Evolutionary conservation across 2,113 vertebrate genomes (phyloP).

Genomic region (Ochotona curzoniae): DNA sequence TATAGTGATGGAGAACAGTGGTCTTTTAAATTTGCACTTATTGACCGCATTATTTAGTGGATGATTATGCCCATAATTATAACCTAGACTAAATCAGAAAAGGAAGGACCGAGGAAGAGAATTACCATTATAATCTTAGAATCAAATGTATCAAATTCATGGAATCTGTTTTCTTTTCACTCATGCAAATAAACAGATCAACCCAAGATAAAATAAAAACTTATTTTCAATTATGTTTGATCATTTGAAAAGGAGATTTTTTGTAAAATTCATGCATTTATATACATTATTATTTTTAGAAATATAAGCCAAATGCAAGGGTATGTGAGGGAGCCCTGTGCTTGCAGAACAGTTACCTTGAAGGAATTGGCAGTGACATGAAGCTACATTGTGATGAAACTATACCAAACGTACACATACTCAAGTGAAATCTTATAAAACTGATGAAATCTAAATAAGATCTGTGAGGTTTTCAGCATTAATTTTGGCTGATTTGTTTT

Average conservation of each 20-base stretch:
- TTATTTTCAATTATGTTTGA: constrained; percentile 13
- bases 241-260: constrained; percentile 13
- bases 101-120: no score
- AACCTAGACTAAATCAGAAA: no score
- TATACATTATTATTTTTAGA: background rate
- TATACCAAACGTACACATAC: background rate
- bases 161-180: no score
- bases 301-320: background rate
- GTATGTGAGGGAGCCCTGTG: background rate
- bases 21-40: no score
- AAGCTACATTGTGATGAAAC: background rate
- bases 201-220: no score
- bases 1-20: no score
- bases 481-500: background rate
- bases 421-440: background rate
- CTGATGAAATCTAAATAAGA: background rate
- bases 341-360: background rate
- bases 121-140: no score
- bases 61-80: no score
- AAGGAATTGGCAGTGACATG: background rate
- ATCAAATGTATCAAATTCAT: no score
- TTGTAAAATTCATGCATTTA: background rate
- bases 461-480: background rate
- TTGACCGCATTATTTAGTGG: no score
- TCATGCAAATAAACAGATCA: no score